Conservation (phyloP, 2,888 invertebrate species). For the Parnassius smintheus region DNA sequence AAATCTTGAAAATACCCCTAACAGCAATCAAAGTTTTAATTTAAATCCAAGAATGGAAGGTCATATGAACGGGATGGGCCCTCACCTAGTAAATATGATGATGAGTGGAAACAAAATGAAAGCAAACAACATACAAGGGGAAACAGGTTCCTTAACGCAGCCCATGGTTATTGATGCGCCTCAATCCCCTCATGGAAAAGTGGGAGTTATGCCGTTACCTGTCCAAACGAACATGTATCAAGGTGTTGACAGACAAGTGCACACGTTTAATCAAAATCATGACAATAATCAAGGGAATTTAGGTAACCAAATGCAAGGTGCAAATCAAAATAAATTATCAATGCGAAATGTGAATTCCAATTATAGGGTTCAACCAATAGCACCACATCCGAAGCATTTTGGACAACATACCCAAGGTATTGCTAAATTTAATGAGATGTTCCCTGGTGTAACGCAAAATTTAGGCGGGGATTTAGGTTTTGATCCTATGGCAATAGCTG, state of each 20-base stretch:
- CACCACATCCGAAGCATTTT: conserved; percentile 14
- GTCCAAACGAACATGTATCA: conserved; percentile 17
- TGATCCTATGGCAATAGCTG: conserved; percentile 72
- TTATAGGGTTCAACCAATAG: conserved; percentile 5
- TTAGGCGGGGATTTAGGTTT: conserved; percentile 58
- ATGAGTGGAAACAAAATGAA: conserved; percentile 37
- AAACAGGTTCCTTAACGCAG: conserved; percentile 29
- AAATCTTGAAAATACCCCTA: conserved; percentile 17
- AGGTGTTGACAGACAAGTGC: conserved; percentile 21
- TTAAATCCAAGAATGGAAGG: conserved; percentile 15
- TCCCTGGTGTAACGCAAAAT: conserved; percentile 62
- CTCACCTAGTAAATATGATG: conserved; percentile 62
- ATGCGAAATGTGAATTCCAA: conserved; percentile 2
- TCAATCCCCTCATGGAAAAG: conserved; percentile 43
- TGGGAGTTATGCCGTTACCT: conserved; percentile 36
- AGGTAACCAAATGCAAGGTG: conserved; percentile 6
- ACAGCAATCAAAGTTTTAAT: conserved; percentile 2
- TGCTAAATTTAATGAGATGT: conserved; percentile 67
- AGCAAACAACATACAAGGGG: conserved; percentile 29
- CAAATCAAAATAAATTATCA: conserved; percentile 3
- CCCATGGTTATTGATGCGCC: conserved; percentile 41
- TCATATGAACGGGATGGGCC: conserved; percentile 56
- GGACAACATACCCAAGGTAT: conserved; percentile 56
- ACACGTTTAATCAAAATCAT: conserved; percentile 4
- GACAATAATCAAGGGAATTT: conserved; percentile 16